Percentiles rank a stretch among this genome's conserved stretches.
Conservation (phyloP, 2,888 invertebrate species). For the Aleiodes leptofemur region DNA sequence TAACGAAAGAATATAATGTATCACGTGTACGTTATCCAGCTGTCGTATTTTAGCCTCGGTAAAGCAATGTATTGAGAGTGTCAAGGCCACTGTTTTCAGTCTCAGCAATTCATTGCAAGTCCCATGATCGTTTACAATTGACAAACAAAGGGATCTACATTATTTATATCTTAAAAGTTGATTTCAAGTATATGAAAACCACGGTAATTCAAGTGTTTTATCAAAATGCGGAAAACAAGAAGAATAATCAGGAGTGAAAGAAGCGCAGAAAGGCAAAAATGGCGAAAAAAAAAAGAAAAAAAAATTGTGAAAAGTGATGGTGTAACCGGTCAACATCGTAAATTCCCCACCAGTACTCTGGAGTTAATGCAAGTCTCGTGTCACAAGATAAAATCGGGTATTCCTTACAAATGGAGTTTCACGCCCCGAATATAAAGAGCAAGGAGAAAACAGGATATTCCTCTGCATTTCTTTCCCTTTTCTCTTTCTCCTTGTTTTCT, state of each 20-base stretch:
- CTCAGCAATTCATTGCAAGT: not conserved
- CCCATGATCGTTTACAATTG: conserved; percentile 13
- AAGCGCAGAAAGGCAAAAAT: conserved; percentile 35
- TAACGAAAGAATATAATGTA: conserved; percentile 31
- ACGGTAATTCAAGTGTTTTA: conserved; percentile 7
- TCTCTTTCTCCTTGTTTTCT: conserved; percentile 2
- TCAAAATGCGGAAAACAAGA: conserved; percentile 45
- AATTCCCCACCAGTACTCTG: conserved; percentile 18
- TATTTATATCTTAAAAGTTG: conserved; percentile 42
- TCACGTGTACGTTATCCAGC: conserved; percentile 35
- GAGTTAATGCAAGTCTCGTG: conserved; percentile 55
- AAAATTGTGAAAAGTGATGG: conserved; percentile 46
- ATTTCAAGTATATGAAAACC: conserved; percentile 16
- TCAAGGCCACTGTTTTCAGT: conserved; percentile 12
- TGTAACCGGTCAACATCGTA: conserved; percentile 48
- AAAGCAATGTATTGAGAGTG: conserved; percentile 16
- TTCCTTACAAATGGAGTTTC: conserved; percentile 44
- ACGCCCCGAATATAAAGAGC: conserved; percentile 46
- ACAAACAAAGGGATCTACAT: conserved; percentile 20
- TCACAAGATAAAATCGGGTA: conserved; percentile 51
- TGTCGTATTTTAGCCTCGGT: conserved; percentile 25
- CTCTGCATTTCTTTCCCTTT: conserved; percentile 21
- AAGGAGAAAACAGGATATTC: conserved; percentile 41
- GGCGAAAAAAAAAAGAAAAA: conserved; percentile 32
- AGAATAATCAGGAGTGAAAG: conserved; percentile 26